Conservation (phyloP, 2,797 vertebrate species). For the Molossus molossus region DNA sequence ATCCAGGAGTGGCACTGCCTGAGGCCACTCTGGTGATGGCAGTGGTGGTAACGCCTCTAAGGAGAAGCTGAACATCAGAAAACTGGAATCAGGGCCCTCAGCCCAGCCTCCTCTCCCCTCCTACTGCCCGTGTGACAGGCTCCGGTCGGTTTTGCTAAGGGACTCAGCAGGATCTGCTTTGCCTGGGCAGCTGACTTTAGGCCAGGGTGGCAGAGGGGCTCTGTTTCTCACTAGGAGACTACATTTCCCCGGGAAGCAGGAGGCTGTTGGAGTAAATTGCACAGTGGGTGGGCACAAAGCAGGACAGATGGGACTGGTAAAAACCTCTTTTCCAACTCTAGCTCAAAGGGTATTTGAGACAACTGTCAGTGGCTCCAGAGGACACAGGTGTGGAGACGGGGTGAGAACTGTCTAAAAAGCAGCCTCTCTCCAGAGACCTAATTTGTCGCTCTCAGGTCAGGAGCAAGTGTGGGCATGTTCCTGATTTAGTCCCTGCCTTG, state of each 20-base stretch:
- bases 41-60: background rate
- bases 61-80: background rate
- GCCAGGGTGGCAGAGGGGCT: background rate
- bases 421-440: background rate
- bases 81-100: background rate
- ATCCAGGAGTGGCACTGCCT: background rate
- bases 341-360: constrained; percentile 71
- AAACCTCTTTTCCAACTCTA: constrained; percentile 77
- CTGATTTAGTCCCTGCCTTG: constrained; percentile 38
- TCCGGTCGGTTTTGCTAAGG: accelerated
- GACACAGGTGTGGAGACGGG: constrained; percentile 4
- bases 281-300: background rate
- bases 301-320: constrained; percentile 41
- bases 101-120: background rate
- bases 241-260: background rate
- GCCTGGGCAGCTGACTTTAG: background rate
- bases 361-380: constrained; percentile 41
- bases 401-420: constrained; percentile 29
- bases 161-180: background rate
- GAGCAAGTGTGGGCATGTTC: constrained; percentile 49
- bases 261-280: background rate
- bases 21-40: background rate
- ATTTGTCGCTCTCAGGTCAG: constrained; percentile 27
- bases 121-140: background rate
- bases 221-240: background rate